These are phyloP conservation scores for Mobula hypostoma DNA, from an alignment of 2,113 vertebrate genomes.

Conservation along the genomic window DNA sequence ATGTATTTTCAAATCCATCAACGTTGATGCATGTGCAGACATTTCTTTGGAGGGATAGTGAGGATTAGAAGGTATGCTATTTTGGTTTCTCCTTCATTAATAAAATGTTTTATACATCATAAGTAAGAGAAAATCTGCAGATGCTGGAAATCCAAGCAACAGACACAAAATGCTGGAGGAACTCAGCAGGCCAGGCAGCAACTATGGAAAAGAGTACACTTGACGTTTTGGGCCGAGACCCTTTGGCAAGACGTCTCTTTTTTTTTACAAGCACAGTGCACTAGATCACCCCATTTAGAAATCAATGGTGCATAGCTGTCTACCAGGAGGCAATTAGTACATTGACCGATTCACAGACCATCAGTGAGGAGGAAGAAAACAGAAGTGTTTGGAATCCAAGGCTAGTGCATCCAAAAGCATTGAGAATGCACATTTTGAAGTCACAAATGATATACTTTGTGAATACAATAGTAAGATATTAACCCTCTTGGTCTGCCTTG, in stretches of 20 bases:
- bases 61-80: not conserved
- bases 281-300: not conserved
- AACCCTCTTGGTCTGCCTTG: no score
- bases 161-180: no score
- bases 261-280: not conserved
- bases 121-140: no score
- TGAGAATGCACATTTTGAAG: no score
- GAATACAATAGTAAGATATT: no score
- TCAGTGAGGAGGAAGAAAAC: not conserved
- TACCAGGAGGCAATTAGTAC: not conserved
- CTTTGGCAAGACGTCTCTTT: no score
- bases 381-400: not conserved
- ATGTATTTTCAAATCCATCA: not conserved
- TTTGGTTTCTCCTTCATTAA: not conserved
- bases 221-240: no score
- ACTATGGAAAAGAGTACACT: no score
- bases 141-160: no score
- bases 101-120: not conserved
- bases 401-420: not conserved
- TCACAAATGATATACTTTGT: no score
- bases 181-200: no score
- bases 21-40: not conserved
- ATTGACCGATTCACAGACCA: not conserved
- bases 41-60: not conserved
- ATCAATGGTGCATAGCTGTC: not conserved